Evolutionary conservation across 1,140 invertebrate species (phyloP), one percentile per base, ranked within the genome.

Genomic region (Dendroctonus valens): DNA sequence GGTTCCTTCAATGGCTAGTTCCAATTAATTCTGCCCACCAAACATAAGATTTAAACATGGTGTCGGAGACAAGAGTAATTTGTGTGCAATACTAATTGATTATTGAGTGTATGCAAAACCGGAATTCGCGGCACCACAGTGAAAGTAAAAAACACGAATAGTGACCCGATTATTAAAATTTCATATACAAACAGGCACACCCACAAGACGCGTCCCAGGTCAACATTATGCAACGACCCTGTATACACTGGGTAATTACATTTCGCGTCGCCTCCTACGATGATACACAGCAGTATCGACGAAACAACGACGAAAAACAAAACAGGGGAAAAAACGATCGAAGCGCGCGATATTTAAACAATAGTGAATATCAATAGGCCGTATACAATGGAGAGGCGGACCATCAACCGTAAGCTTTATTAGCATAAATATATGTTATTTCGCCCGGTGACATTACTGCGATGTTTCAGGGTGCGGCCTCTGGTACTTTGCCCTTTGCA

Each of bases 401-500:
- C 39, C 54, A 65, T 60, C 65, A 39, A 38, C 58, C 48, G 52
- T 46, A 61, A 41, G 59, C 58, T 54, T 59, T 69, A 72, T 72
- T 72, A 70, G 69, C 71, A 72, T 72, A 72, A 72, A 72, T 72
- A 72, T 68, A 70, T 67, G 71, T 72, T 72, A 72, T 67, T 70
- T 72, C 64, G 67, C 67, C 65, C 38, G 65, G 57, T 67, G 65
- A 67, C 65, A 67, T 66, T 59, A 52, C 38, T 12, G 54, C 40
- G 15, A 48, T 48, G 42, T 46, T 59, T 48, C 26, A 58, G 55
- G 65, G 65, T 67, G 65, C 58, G 65, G 65, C 42, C 50, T 41
- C n/a, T 60, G 39, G 40, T 44, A 52, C 60, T 62, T 62, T 62
- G 50, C 60, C 60, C 59, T 61, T 61, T 61, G 38, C 7, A 41